phyloP scores from a whole-genome alignment of 2,797 vertebrate genomes.

The Siniperca undulata region DNA sequence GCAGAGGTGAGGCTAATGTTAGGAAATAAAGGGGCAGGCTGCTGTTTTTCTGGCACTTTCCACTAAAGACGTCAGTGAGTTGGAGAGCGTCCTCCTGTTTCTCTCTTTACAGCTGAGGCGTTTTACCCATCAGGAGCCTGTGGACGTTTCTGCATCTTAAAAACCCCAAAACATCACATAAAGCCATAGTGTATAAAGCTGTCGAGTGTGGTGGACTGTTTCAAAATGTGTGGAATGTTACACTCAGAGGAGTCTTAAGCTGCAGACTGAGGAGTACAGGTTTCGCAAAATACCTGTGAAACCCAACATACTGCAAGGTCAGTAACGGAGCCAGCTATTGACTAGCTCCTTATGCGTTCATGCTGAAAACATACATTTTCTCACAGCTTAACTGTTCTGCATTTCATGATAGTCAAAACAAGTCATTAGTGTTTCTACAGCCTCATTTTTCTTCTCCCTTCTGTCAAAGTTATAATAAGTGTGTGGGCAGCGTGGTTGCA shows the following conservation, averaged over 20 bases:
- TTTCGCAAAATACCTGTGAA: slow-evolving; percentile 39
- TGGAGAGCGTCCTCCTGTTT: slow-evolving; percentile 21
- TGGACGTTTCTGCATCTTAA: slow-evolving; percentile 2
- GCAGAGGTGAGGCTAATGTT: slow-evolving; percentile 33
- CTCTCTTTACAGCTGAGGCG: slow-evolving; percentile 56
- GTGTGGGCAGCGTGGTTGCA: slow-evolving; percentile 49
- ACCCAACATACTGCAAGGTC: slow-evolving; percentile 6
- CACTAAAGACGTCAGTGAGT: slow-evolving; percentile 40
- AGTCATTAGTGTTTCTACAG: slow-evolving; percentile 35
- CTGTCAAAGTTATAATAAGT: slow-evolving; percentile 28
- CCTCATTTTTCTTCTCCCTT: slow-evolving; percentile 37
- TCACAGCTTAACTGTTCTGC: neutral
- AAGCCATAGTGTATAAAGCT: slow-evolving; percentile 21
- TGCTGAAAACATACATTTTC: slow-evolving; percentile 5
- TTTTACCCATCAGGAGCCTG: slow-evolving; percentile 59
- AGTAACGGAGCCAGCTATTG: slow-evolving; percentile 12
- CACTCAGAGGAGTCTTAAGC: slow-evolving; percentile 32
- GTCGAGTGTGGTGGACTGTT: neutral
- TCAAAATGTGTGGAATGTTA: slow-evolving; percentile 46
- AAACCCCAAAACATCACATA: slow-evolving; percentile 11
- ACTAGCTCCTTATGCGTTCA: slow-evolving; percentile 16
- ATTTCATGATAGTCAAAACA: slow-evolving; percentile 40
- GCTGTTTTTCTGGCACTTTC: slow-evolving; percentile 30
- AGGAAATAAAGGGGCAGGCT: slow-evolving; percentile 10
- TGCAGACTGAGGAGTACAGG: slow-evolving; percentile 10